phyloP scores from a whole-genome alignment of 2,113 vertebrate genomes.

The Oncorhynchus clarkii region DNA sequence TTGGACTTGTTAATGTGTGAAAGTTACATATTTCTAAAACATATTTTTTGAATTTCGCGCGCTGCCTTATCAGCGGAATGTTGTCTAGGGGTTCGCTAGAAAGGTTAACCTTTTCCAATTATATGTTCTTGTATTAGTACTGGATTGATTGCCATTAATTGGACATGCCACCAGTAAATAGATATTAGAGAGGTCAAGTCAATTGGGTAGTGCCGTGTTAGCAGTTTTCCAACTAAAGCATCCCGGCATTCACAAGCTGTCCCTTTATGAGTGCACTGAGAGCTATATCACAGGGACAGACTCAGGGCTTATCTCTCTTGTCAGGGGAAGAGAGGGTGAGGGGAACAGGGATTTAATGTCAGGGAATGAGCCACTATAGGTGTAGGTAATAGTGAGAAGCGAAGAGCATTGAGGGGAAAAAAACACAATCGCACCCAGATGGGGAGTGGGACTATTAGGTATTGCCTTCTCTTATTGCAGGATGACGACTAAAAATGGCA shows the following conservation, averaged over 20 bases:
- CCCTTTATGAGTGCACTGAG: conserved; percentile 43
- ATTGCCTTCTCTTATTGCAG: conserved; percentile 17
- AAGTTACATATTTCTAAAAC: no score
- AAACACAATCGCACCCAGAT: not conserved
- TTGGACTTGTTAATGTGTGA: no score
- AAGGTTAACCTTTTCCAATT: conserved; percentile 16
- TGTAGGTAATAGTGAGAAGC: conserved; percentile 1
- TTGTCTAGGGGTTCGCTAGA: no score
- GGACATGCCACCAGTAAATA: conserved; percentile 45
- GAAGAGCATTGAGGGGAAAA: not conserved
- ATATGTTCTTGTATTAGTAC: conserved; percentile 28
- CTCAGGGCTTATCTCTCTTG: conserved; percentile 40
- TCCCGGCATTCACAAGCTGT: conserved; percentile 52
- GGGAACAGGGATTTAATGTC: conserved; percentile 27
- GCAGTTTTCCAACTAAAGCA: conserved; percentile 57
- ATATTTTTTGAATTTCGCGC: no score
- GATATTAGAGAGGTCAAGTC: conserved; percentile 35
- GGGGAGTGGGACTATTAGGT: not conserved
- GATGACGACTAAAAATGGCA: conserved; percentile 28
- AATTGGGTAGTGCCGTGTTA: conserved; percentile 50
- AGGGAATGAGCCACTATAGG: conserved; percentile 3
- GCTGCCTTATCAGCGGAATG: no score
- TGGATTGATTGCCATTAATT: conserved; percentile 44
- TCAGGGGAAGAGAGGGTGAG: conserved; percentile 13
- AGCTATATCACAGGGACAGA: conserved; percentile 46